A percentile compares a stretch with the other conserved stretches of the same genome.
These are phyloP conservation scores for Protonemura montana DNA, from an alignment of 2,888 invertebrate genomes.

Conservation along the genomic window DNA sequence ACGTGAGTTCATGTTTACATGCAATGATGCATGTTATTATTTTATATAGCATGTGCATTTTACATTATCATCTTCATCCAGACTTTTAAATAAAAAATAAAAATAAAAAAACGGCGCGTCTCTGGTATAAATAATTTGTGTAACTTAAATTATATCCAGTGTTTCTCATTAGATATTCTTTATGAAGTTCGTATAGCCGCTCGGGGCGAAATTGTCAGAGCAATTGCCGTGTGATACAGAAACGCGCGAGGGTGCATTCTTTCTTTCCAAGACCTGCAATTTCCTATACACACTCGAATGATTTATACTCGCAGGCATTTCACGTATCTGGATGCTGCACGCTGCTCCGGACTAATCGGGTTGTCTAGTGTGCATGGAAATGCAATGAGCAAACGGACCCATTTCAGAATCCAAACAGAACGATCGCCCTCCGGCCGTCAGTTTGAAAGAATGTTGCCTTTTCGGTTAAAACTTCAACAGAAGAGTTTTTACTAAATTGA, in stretches of 20 bases:
- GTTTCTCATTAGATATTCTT: conserved; percentile 27
- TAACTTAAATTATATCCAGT: neutral
- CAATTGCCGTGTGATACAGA: neutral
- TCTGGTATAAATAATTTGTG: conserved; percentile 2
- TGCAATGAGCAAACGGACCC: conserved; percentile 36
- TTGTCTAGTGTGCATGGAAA: conserved; percentile 41
- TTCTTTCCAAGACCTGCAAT: conserved; percentile 46
- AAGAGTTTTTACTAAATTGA: neutral
- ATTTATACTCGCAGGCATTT: conserved; percentile 46
- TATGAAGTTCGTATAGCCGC: neutral
- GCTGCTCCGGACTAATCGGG: conserved; percentile 32
- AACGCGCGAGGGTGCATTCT: conserved; percentile 32
- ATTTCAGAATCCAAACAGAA: conserved; percentile 30
- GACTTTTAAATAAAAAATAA: neutral
- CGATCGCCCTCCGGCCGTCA: neutral
- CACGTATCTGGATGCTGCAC: conserved; percentile 9
- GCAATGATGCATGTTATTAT: conserved; percentile 37
- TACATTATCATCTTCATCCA: conserved; percentile 8
- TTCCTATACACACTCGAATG: conserved; percentile 44
- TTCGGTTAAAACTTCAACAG: conserved; percentile 29
- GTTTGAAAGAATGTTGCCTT: conserved; percentile 29
- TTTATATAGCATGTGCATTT: conserved; percentile 21
- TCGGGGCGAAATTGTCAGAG: conserved; percentile 22
- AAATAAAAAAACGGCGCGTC: conserved; percentile 2
- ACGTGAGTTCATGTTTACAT: conserved; percentile 34